phyloP scores from a whole-genome alignment of 2,797 vertebrate genomes.

The Scomberomorus guttatus region DNA sequence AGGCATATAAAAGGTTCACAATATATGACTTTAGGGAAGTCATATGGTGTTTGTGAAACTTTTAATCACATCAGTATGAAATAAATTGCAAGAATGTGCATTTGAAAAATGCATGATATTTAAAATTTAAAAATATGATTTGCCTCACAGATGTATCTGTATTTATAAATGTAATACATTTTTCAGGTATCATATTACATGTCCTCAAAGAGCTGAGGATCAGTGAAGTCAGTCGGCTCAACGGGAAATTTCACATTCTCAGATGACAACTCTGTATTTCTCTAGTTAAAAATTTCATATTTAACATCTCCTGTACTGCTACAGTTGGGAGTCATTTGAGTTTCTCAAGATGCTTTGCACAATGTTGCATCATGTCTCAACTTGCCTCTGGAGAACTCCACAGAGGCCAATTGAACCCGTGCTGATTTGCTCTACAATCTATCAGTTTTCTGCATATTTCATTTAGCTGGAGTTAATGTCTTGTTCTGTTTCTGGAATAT shows the following conservation, averaged over 20 bases:
- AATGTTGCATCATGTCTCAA: slow-evolving; percentile 73
- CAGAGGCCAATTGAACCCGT: slow-evolving; percentile 66
- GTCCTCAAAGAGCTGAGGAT: not conserved
- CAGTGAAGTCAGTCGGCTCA: not conserved
- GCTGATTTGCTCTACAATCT: slow-evolving; percentile 59
- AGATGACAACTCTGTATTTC: slow-evolving; percentile 34
- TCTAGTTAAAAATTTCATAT: slow-evolving; percentile 24
- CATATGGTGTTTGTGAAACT: not conserved
- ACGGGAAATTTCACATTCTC: slow-evolving; percentile 25
- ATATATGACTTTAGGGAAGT: not conserved
- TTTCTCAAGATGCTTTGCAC: slow-evolving; percentile 70
- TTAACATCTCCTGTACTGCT: slow-evolving; percentile 29
- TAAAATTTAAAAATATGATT: no score
- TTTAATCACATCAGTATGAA: not conserved
- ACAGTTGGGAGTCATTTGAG: slow-evolving; percentile 47
- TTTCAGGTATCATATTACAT: not conserved
- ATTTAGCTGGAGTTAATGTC: slow-evolving; percentile 52
- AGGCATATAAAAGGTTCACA: not conserved
- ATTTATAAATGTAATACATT: not conserved
- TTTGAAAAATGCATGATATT: not conserved
- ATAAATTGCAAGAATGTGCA: not conserved
- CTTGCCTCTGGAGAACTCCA: slow-evolving; percentile 66
- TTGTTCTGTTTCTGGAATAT: slow-evolving; percentile 51
- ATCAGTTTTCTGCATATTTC: slow-evolving; percentile 60
- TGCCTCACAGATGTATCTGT: no score